Percentiles rank a stretch among this genome's conserved stretches.
Conservation (phyloP, 2,113 vertebrate genomes). For the Phrynocephalus versicolor region DNA sequence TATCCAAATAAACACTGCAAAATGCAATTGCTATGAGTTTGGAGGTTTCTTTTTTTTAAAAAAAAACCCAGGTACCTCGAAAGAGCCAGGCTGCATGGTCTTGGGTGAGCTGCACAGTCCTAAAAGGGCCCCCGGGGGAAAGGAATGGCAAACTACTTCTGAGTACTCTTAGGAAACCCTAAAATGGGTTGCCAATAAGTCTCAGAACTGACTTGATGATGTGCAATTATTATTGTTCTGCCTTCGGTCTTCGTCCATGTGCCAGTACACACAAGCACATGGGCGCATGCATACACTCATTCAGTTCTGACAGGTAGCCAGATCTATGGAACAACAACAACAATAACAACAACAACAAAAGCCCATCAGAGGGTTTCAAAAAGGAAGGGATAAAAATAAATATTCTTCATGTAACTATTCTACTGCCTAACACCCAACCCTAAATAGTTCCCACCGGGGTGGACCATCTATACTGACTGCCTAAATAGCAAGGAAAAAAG, state of each 20-base stretch:
- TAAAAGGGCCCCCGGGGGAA: no score
- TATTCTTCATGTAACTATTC: background rate
- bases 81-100: constrained; percentile 13
- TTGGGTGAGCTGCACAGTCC: no score
- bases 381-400: constrained; percentile 35
- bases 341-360: background rate
- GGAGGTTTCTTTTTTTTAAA: background rate
- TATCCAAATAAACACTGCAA: constrained; percentile 17
- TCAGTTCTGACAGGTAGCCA: constrained; percentile 20
- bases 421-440: no score
- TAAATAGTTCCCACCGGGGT: constrained; percentile 35
- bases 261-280: background rate
- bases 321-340: background rate
- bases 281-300: background rate
- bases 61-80: constrained; percentile 13
- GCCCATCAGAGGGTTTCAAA: constrained; percentile 29
- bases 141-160: background rate
- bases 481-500: constrained; percentile 7
- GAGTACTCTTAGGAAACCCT: no score
- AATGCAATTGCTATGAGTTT: background rate
- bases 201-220: no score
- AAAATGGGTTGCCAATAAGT: no score
- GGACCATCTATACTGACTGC: background rate
- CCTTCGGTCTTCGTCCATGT: no score
- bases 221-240: no score